Conservation (phyloP, 2,888 invertebrate genomes). For the Halictus ligatus region DNA sequence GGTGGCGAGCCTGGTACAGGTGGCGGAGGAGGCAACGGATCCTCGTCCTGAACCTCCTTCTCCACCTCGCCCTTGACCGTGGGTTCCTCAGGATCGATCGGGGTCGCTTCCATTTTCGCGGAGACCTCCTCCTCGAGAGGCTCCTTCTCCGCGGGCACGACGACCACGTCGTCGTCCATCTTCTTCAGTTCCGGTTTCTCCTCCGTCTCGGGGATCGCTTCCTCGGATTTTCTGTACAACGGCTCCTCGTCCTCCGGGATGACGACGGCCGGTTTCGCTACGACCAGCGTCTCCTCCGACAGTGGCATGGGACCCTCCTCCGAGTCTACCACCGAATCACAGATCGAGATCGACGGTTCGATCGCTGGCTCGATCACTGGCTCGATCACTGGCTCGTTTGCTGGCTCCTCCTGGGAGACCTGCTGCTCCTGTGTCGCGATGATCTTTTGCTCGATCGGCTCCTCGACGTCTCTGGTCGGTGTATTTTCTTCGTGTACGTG, state of each 20-base stretch:
- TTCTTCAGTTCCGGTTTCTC: conserved; percentile 44
- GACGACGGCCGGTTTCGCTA: conserved; percentile 69
- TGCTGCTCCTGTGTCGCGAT: neutral
- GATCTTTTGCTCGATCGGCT: conserved; percentile 29
- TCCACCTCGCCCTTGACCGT: conserved; percentile 23
- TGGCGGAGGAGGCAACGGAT: conserved; percentile 58
- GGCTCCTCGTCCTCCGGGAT: conserved; percentile 69
- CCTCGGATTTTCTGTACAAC: conserved; percentile 20
- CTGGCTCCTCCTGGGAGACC: conserved; percentile 1
- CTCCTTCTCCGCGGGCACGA: conserved; percentile 39
- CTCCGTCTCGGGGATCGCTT: conserved; percentile 17
- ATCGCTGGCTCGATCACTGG: conserved; percentile 2
- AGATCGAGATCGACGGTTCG: neutral
- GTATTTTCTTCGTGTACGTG: neutral
- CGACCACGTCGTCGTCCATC: conserved; percentile 21
- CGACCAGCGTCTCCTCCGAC: conserved; percentile 66
- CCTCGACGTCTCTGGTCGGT: conserved; percentile 8
- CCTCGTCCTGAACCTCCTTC: conserved; percentile 33
- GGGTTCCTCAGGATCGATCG: neutral
- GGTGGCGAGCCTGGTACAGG: conserved; percentile 50
- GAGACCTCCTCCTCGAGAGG: conserved; percentile 28
- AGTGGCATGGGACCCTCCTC: conserved; percentile 77
- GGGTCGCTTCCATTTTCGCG: conserved; percentile 6
- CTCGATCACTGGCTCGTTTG: conserved; percentile 38
- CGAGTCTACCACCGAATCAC: conserved; percentile 64